A percentile compares a stretch with the other conserved stretches of the same genome.
These are phyloP conservation scores for Polyploca ridens DNA, from an alignment of 2,888 invertebrate genomes.

Conservation along the genomic window DNA sequence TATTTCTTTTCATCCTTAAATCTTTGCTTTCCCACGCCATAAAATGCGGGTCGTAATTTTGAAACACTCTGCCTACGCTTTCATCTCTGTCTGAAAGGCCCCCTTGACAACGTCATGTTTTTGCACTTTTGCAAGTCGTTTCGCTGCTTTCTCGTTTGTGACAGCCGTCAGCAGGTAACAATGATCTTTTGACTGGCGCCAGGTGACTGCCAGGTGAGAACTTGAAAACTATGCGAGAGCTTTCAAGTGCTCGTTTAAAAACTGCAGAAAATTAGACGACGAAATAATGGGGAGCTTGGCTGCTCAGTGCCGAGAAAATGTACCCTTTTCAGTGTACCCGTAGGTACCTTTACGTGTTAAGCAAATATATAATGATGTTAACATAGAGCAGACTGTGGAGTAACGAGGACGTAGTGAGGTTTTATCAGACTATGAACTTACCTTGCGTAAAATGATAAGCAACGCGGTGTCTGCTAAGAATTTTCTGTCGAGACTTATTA, in stretches of 20 bases:
- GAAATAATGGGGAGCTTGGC: conserved; percentile 42
- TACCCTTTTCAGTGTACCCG: not conserved
- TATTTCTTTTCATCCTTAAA: conserved; percentile 20
- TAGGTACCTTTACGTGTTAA: conserved; percentile 2
- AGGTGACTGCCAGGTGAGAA: conserved; percentile 47
- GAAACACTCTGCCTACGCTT: conserved; percentile 52
- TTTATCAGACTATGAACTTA: not conserved
- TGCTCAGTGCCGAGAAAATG: not conserved
- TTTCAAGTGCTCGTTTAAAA: conserved; percentile 56
- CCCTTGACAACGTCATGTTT: conserved; percentile 47
- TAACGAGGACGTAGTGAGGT: not conserved
- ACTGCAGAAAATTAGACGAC: conserved; percentile 60
- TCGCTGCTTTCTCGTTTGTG: conserved; percentile 50
- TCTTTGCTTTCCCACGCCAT: conserved; percentile 57
- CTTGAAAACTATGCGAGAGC: conserved; percentile 50
- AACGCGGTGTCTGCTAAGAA: too few relatives aligned
- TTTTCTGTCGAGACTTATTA: too few relatives aligned
- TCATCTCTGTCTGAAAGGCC: conserved; percentile 59
- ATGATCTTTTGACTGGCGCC: conserved; percentile 73
- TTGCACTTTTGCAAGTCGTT: conserved; percentile 48
- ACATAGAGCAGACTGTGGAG: conserved; percentile 6
- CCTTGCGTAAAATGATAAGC: too few relatives aligned
- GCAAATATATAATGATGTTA: not conserved
- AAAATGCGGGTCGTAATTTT: conserved; percentile 60
- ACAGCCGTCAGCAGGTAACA: conserved; percentile 53